Percentiles rank a stretch among this genome's conserved stretches.
These are phyloP conservation scores for Gobionotothen gibberifrons DNA, from an alignment of 2,797 vertebrate genomes.

Conservation along the genomic window DNA sequence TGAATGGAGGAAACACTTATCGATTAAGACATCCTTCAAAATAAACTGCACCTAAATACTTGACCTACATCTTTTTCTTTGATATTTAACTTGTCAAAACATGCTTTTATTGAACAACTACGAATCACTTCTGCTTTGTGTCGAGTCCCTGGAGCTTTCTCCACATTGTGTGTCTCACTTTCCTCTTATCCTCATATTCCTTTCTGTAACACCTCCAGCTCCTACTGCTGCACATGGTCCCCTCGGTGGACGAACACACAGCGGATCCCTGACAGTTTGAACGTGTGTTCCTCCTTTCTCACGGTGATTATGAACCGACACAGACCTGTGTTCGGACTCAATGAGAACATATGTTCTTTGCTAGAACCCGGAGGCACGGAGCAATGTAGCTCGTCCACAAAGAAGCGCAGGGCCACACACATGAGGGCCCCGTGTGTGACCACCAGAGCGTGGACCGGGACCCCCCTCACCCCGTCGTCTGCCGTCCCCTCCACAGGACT, in stretches of 20 bases:
- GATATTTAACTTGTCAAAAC: not conserved
- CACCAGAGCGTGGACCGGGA: conserved; percentile 86
- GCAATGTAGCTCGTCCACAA: conserved; percentile 90
- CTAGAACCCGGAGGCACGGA: conserved; percentile 78
- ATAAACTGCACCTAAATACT: not conserved
- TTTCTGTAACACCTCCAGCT: not conserved
- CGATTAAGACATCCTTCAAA: not conserved
- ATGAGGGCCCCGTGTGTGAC: conserved; percentile 94
- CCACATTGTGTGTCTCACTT: not conserved
- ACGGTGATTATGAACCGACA: conserved; percentile 88
- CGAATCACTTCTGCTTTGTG: not conserved
- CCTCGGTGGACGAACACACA: conserved; percentile 90
- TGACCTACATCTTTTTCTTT: not conserved
- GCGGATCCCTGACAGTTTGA: conserved; percentile 68
- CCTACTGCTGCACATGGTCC: conserved; percentile 80
- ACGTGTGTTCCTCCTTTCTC: conserved; percentile 55
- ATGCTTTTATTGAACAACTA: not conserved
- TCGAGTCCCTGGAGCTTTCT: not conserved
- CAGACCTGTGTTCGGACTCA: conserved; percentile 93
- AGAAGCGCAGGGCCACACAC: conserved; percentile 85
- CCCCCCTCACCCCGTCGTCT: conserved; percentile 39
- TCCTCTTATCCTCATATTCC: not conserved
- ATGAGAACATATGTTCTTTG: conserved; percentile 81
- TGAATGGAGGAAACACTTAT: no score
- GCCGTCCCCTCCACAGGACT: conserved; percentile 50